These are phyloP conservation scores for Heliothis subflexa DNA, from an alignment of 1,140 invertebrate genomes.

Conservation along the genomic window DNA sequence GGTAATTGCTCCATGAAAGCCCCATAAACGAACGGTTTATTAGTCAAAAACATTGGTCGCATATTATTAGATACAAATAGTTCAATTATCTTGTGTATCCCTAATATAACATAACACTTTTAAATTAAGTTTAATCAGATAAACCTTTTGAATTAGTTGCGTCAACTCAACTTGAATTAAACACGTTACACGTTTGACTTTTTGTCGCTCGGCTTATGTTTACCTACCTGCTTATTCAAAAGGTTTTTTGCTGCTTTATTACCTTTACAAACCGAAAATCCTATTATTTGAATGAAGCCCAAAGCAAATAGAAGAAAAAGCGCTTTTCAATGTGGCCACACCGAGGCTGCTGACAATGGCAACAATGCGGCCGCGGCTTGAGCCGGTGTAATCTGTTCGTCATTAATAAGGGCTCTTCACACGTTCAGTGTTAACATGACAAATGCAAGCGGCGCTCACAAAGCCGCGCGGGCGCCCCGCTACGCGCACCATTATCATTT, in stretches of 20 bases:
- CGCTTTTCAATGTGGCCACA: constrained; percentile 57
- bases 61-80: constrained; percentile 61
- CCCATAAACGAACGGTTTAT: constrained; percentile 68
- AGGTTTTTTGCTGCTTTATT: constrained; percentile 45
- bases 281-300: constrained; percentile 53
- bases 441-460: constrained; percentile 69
- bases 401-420: constrained; percentile 83
- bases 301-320: constrained; percentile 74
- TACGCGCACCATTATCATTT: constrained; percentile 61
- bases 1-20: constrained; percentile 80
- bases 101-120: constrained; percentile 16
- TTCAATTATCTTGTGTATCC: constrained; percentile 40
- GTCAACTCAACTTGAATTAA: constrained; percentile 24
- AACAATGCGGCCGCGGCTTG: constrained; percentile 62
- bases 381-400: constrained; percentile 76
- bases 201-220: constrained; percentile 36
- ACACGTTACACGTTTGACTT: constrained; percentile 21
- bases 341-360: constrained; percentile 66
- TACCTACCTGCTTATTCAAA: constrained; percentile 47
- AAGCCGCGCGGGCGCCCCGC: constrained; percentile 58
- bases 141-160: constrained; percentile 17
- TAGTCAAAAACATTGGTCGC: constrained; percentile 59
- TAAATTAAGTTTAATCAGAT: neutral
- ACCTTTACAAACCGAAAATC: constrained; percentile 49
- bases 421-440: constrained; percentile 83